Evolutionary conservation across 2,797 vertebrate species (phyloP), one percentile per base, ranked within the genome.

Genomic region (Parambassis ranga): DNA sequence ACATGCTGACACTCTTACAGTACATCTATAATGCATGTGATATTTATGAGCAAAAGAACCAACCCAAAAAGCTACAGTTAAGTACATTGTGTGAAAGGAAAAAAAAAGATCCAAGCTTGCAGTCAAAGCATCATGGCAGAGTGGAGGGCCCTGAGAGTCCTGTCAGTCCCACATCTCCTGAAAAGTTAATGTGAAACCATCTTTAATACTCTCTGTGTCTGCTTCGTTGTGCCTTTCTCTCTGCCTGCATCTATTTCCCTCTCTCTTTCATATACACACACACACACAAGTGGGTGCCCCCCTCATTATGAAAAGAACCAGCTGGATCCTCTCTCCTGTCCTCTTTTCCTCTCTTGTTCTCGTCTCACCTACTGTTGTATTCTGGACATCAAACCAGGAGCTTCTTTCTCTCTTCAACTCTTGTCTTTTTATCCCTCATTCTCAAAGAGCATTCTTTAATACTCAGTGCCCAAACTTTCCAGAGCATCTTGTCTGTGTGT

Each of bases 391-490:
- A 87, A 84, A 86, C 70, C 39, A 39, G 33, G 36, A 72, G 62
- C 42, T 23, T 48, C 47, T 69, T 16, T 70, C 42, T 71, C 39
- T 42, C 44, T 31, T 42, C 1, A 6, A 51, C 52, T 53, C 44
- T 56, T 38, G 31, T 64, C 59, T 65, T 65, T 82, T 85, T 55
- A 86, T 84, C 41, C 42, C 27, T 65, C 55, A 49, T 61, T 78
- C 74, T 82, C 77, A 87, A 88, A 90, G 79, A 87, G 85, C 80
- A 86, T 87, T 67, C 48, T 87, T 88, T 65, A 86, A 86, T 69
- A 83, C 56, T 51, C 59, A 35, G 28, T 4, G 47, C 77, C 55
- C 77, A 59, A 16, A 62, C 60, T 44, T 38, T 41, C n/a, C n/a
- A n/a, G 8, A 15, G 1, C 59, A 13, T 43, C 22, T 52, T 2